Base-by-base conservation (phyloP, 2,113 vertebrate genomes). In the Tupaia chinensis region DNA sequence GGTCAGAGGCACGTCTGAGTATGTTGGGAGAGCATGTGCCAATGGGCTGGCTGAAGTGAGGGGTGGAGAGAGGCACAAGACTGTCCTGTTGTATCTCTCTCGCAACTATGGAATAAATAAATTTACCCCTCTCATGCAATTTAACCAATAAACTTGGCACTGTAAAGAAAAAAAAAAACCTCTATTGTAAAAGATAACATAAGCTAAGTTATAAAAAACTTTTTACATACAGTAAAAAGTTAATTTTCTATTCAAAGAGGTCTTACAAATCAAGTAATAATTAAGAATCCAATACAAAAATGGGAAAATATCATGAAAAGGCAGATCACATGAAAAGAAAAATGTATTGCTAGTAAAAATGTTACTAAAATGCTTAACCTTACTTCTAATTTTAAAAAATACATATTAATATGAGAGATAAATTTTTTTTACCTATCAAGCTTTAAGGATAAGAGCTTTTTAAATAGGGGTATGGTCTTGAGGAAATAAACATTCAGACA, bases 291-390 rank as follows among this genome's bases (percentile, higher is more conserved):
- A 95, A 70, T 70, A 92, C 23, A 87, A 86, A 93, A 92, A 89
- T 79, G 29, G 34, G 27, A 95, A 94, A 87, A 73, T 14, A 25
- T 79, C 53, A 90, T 77, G 25, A 88, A 91, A 11, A 88, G 56
- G 56, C 6, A 94, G 10, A 73, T 94, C 32, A 93, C n/a, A 92
- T 29, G 72, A 80, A 95, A 80, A 72, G 15, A 58, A 95, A 95
- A 95, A 86, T 68, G 66, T 6, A 85, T 20, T 70, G 20, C 8
- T 53, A 90, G 89, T 60, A 82, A 76, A 83, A 92, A 79, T 63
- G 74, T 70, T 74, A n/a, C 10, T 73, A 92, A 89, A 84, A n/a
- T 66, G 22, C 9, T 80, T 85, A 65, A 68, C 7, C 20, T 53
- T 89, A 91, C 65, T 82, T 7, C 69, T 80, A 60, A 85, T 53